Evolutionary conservation across 2,888 invertebrate species (phyloP).

Genomic region (Drosophila kanekoi): DNA sequence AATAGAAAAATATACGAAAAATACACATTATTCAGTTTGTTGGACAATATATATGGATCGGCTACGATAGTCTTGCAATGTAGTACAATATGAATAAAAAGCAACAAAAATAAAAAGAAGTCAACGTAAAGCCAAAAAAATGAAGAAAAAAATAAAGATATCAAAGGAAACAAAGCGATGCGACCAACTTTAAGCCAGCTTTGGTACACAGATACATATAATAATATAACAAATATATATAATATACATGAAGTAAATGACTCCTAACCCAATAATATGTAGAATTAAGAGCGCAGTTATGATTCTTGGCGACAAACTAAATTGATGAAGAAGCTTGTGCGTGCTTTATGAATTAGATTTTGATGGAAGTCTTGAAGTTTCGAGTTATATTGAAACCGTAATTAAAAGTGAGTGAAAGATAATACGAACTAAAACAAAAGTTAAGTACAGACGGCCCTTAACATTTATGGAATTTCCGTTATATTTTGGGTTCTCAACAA

Average conservation of each 20-base stretch:
- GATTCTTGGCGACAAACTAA: slow-evolving; percentile 26
- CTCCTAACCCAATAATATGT: slow-evolving; percentile 28
- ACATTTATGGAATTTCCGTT: slow-evolving; percentile 13
- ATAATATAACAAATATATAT: slow-evolving; percentile 7
- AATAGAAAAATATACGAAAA: slow-evolving; percentile 84
- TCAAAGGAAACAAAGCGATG: slow-evolving; percentile 35
- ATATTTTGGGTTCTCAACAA: slow-evolving; percentile 29
- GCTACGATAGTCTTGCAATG: slow-evolving; percentile 60
- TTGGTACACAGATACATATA: slow-evolving; percentile 22
- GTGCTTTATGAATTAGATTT: slow-evolving; percentile 26
- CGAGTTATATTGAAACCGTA: slow-evolving; percentile 41
- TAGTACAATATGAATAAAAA: slow-evolving; percentile 56
- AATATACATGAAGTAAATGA: slow-evolving; percentile 20
- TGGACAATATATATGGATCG: slow-evolving; percentile 67
- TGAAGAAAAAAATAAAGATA: slow-evolving; percentile 28
- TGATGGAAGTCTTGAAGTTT: slow-evolving; percentile 16
- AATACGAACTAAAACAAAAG: slow-evolving; percentile 29
- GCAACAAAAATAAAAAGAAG: slow-evolving; percentile 37
- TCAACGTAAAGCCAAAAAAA: slow-evolving; percentile 33
- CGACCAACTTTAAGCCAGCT: slow-evolving; percentile 30
- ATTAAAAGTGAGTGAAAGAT: slow-evolving; percentile 31
- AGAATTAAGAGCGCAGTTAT: slow-evolving; percentile 10
- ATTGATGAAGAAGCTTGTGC: slow-evolving; percentile 34
- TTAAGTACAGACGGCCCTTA: slow-evolving; percentile 15
- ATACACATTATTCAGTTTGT: slow-evolving; percentile 82